Evolutionary conservation across 2,888 invertebrate species (phyloP), one percentile per base, ranked within the genome.

Genomic region (Aporophyla nigra): DNA sequence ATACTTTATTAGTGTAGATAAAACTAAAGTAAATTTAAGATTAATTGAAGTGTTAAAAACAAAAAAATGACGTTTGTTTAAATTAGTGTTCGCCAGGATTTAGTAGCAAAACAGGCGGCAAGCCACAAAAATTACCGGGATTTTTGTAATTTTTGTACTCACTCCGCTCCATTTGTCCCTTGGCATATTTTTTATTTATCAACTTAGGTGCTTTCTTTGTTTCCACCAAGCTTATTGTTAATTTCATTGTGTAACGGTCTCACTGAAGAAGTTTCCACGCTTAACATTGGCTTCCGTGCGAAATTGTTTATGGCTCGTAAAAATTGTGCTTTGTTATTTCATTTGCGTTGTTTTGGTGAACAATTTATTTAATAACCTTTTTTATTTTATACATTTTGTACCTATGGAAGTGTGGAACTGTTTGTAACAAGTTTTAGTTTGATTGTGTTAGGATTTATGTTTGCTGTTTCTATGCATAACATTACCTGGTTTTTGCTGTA

Each of bases 131-230:
- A 90, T 89, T 84, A 80, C 88, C 82, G 73, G 88, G 90, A 88
- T 78, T 90, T 90, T 88, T 85, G 85, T 86, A 84, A 89, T 91
- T 90, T 90, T 85, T 86, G 86, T 88, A 84, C 76, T 82, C 74
- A 82, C 83, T 82, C 80, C 87, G 86, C 82, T 88, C 86, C 88
- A 92, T 92, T 92, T 90, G 91, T 93, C 92, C 92, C 93, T 91
- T 89, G 92, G 88, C 88, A 89, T 91, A 92, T 91, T 93, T 92
- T 93, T 92, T 92, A 93, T 93, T 93, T 91, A 92, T 91, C 90
- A 93, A 92, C 90, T 92, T 91, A 88, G 88, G 87, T 87, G 87
- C 88, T 91, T 90, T 90, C 89, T 91, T 92, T 92, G 91, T 92
- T 93, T 92, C 90, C 83, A 88, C 85, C 87, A 79, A 87, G 88